phyloP scores from a whole-genome alignment of 2,888 invertebrate species.

The Conus canariensis region DNA sequence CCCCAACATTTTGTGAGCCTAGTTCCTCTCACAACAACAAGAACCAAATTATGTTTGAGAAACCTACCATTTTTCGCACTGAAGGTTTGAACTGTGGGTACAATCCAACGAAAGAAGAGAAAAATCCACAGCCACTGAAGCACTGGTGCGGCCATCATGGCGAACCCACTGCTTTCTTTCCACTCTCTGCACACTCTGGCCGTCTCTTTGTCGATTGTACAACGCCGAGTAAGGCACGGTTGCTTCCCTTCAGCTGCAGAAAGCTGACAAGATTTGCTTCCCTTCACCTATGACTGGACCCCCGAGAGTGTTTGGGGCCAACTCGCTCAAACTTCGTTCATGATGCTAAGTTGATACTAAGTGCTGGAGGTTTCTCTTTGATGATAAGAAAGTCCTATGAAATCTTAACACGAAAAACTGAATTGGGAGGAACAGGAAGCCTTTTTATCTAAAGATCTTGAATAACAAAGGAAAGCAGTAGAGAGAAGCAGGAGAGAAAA shows the following conservation, averaged over 20 bases:
- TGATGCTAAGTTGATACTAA: no score
- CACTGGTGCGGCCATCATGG: not conserved
- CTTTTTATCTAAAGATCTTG: no score
- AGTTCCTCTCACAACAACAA: no score
- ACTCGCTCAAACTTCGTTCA: not conserved
- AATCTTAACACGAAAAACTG: no score
- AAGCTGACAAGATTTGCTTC: constrained; percentile 17
- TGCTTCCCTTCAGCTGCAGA: not conserved
- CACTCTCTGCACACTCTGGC: not conserved
- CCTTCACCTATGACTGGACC: not conserved
- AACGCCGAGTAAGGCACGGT: not conserved
- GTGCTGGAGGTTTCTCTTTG: no score
- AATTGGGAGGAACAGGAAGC: no score
- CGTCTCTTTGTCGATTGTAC: constrained; percentile 6
- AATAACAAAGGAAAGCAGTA: no score
- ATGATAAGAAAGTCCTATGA: no score
- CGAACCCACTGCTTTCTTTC: not conserved
- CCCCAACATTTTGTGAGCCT: no score
- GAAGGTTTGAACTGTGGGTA: not conserved
- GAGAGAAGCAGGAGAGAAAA: no score
- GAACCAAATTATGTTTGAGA: not conserved
- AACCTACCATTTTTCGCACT: not conserved
- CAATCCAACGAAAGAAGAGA: not conserved
- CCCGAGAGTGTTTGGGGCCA: no score
- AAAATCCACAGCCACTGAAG: not conserved